Conservation (phyloP, 35 echinoderm and acorn worm genomes). For the Acanthaster planci region DNA sequence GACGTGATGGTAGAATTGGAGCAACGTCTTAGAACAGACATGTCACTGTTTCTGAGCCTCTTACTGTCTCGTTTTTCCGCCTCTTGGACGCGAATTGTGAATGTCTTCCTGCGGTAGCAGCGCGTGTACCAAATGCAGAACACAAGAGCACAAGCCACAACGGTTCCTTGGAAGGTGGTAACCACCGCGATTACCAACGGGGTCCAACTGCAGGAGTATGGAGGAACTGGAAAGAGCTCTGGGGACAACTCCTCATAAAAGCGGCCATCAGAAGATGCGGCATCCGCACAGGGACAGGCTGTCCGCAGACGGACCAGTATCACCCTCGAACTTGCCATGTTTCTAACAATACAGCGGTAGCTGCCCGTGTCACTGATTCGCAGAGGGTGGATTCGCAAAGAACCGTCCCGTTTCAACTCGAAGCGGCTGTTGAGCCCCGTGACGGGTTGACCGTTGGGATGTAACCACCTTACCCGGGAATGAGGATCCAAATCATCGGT, state of each 20-base stretch:
- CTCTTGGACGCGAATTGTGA: slow-evolving; percentile 14
- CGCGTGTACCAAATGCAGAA: slow-evolving; percentile 40
- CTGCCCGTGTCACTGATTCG: slow-evolving; percentile 17
- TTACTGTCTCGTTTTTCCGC: slow-evolving; percentile 27
- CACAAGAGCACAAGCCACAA: slow-evolving; percentile 18
- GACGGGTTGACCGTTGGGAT: slow-evolving; percentile 5
- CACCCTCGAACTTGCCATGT: not conserved
- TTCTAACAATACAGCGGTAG: slow-evolving; percentile 31
- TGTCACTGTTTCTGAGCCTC: not conserved
- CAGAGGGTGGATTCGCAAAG: not conserved
- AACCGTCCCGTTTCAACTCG: slow-evolving; percentile 1
- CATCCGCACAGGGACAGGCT: slow-evolving; percentile 14
- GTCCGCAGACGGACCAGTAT: slow-evolving; percentile 16
- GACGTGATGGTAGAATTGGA: not conserved
- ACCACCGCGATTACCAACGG: slow-evolving; percentile 40
- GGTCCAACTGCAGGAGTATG: slow-evolving; percentile 6
- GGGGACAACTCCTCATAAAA: not conserved
- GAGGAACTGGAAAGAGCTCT: not conserved
- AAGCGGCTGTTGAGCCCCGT: not conserved
- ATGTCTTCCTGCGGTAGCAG: slow-evolving; percentile 16
- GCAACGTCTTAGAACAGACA: slow-evolving; percentile 8
- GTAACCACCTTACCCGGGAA: slow-evolving; percentile 24
- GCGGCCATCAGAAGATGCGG: not conserved
- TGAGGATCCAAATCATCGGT: slow-evolving; percentile 1
- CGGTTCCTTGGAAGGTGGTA: slow-evolving; percentile 34